Base-by-base conservation (phyloP, 2,113 vertebrate species). In the Scytalopus superciliaris region DNA sequence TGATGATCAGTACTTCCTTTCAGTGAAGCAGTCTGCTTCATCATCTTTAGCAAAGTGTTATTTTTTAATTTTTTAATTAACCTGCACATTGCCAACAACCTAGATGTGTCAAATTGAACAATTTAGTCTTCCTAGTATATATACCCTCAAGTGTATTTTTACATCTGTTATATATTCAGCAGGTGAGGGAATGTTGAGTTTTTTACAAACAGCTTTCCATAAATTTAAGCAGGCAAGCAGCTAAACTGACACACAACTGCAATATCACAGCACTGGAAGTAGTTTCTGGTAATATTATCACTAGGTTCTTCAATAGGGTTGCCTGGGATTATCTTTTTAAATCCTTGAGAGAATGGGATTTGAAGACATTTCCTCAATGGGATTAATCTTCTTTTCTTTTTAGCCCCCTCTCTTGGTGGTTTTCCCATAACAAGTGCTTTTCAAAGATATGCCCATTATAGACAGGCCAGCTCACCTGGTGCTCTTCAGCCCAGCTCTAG, bases 31-130 rank as follows among this genome's bases (percentile, higher is more conserved):
- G 50, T 67, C 35, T 84, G 50, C 22, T 93, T 88, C 37, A 52
- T 91, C 78, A 52, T 90, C 44, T 95, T 90, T 52, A 90, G 35
- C 42, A 90, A 91, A 93, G 56, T 35, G 55, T 37, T 84, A 68
- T 63, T 85, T 89, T 90, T 76, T n/a, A 93, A 91, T 93, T 95
- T 86, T n/a, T n/a, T n/a, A n/a, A n/a, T n/a, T 90, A 96, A 95
- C 75, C 90, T 94, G 50, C 19, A 68, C 55, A 60, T 27, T 92
- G 75, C 70, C 87, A 95, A 68, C 25, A 86, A 95, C 30, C 59
- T 89, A 88, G 91, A 91, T 55, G 24, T 60, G 33, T 91, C 78
- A 95, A 93, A 89, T 77, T 55, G 42, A 94, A 86, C 42, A 78
- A 72, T 93, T 96, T 73, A 91, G 27, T 70, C 45, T 91, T 92